Conservation (phyloP, 2,888 invertebrate genomes). For the Drosophila macrospina region DNA sequence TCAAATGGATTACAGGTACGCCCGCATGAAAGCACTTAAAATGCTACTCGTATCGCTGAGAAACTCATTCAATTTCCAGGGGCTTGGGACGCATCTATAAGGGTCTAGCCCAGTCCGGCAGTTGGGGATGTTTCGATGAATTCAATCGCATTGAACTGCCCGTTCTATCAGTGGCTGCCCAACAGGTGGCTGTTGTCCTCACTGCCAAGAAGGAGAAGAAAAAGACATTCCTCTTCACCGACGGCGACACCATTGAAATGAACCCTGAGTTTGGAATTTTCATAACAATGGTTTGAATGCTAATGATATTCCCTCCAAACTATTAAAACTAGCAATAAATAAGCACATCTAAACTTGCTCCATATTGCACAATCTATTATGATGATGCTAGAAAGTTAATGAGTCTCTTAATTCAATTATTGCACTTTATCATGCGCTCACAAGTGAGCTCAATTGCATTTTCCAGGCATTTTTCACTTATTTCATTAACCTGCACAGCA, state of each 20-base stretch:
- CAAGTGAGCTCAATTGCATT: slow-evolving; percentile 21
- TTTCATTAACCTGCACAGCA: slow-evolving; percentile 27
- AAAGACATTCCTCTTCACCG: slow-evolving; percentile 96
- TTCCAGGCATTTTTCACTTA: slow-evolving; percentile 13
- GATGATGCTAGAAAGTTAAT: slow-evolving; percentile 34
- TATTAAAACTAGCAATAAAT: not conserved
- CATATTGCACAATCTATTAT: slow-evolving; percentile 1
- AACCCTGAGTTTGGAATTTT: slow-evolving; percentile 98
- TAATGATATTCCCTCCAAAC: not conserved
- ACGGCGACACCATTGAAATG: slow-evolving; percentile 96
- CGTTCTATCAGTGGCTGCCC: slow-evolving; percentile 97
- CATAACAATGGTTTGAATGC: slow-evolving; percentile 93
- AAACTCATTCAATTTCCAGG: slow-evolving; percentile 85
- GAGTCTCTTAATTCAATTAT: slow-evolving; percentile 47
- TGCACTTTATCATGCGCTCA: slow-evolving; percentile 34
- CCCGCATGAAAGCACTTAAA: slow-evolving; percentile 30
- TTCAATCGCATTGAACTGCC: slow-evolving; percentile 98
- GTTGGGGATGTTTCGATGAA: slow-evolving; percentile 99
- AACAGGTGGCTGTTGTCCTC: slow-evolving; percentile 97
- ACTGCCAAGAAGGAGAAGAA: slow-evolving; percentile 97
- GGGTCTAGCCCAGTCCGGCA: slow-evolving; percentile 97
- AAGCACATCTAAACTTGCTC: not conserved
- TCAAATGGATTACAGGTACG: slow-evolving; percentile 96
- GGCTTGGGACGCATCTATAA: slow-evolving; percentile 98
- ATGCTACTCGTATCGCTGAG: slow-evolving; percentile 42